Evolutionary conservation across 2,797 vertebrate genomes (phyloP).

Genomic region (Melanogrammus aeglefinus): DNA sequence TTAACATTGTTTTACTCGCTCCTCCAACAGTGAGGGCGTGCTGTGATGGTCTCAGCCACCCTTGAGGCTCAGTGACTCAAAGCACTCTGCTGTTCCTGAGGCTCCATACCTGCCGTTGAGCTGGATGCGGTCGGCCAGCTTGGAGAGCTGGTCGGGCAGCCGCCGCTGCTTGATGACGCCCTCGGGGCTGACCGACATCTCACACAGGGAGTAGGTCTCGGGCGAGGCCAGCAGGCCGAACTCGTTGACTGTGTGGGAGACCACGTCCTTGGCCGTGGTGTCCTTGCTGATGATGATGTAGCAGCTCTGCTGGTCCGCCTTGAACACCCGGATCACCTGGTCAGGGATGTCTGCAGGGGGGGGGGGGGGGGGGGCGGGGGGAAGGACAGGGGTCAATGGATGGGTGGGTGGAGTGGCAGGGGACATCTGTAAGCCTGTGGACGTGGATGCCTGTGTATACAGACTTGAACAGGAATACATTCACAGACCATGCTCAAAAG

Average conservation of each 20-base stretch:
- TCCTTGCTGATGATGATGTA: slow-evolving; percentile 98
- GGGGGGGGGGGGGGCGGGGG: slow-evolving; percentile 2
- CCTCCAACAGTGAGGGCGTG: not conserved
- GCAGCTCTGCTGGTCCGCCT: slow-evolving; percentile 95
- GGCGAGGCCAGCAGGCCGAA: slow-evolving; percentile 82
- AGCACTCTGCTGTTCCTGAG: no score
- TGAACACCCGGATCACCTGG: slow-evolving; percentile 95
- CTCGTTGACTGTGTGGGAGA: slow-evolving; percentile 85
- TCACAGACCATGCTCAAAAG: not conserved
- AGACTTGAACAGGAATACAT: not conserved
- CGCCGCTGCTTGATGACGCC: slow-evolving; percentile 92
- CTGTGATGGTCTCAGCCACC: not conserved
- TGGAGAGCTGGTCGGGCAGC: slow-evolving; percentile 93
- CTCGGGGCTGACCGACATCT: slow-evolving; percentile 92
- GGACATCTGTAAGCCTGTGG: no score
- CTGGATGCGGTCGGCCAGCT: slow-evolving; percentile 94
- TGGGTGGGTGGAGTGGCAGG: slow-evolving; percentile 6
- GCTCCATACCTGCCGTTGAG: slow-evolving; percentile 86
- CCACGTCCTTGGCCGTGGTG: slow-evolving; percentile 94
- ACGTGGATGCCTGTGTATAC: not conserved
- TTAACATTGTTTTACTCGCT: not conserved
- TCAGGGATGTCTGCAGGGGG: slow-evolving; percentile 85
- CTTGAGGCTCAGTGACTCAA: not conserved
- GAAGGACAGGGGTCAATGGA: not conserved
- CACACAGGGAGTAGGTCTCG: slow-evolving; percentile 90